A percentile compares a stretch with the other conserved stretches of the same genome.
These are phyloP conservation scores for Gephyroberyx darwinii DNA, from an alignment of 2,797 vertebrate species.

Conservation along the genomic window DNA sequence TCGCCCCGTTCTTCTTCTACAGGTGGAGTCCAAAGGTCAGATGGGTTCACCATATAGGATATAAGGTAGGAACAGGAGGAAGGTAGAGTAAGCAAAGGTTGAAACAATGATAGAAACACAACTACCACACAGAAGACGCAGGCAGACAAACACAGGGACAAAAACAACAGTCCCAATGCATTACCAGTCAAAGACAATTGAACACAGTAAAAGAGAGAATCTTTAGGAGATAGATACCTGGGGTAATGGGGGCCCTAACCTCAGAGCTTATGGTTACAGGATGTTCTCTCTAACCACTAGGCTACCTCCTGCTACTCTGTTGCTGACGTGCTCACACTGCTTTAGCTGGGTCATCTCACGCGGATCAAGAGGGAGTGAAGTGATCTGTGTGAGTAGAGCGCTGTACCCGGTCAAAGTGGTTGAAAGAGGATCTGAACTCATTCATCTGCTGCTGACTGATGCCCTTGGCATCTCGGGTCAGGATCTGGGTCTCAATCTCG, in stretches of 20 bases:
- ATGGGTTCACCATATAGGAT: not conserved
- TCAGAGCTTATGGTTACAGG: not conserved
- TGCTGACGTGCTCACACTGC: too few relatives aligned
- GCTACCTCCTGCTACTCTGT: not conserved
- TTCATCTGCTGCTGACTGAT: constrained; percentile 99
- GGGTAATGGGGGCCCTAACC: not conserved
- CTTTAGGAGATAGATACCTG: constrained; percentile 1
- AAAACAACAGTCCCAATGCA: too few relatives aligned
- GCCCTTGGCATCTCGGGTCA: constrained; percentile 97
- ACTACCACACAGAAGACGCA: too few relatives aligned
- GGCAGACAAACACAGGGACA: too few relatives aligned
- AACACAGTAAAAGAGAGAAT: too few relatives aligned
- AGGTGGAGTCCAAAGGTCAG: constrained; percentile 28
- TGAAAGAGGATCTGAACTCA: constrained; percentile 97
- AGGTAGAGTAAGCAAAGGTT: not conserved
- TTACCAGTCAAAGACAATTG: too few relatives aligned
- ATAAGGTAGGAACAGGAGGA: not conserved
- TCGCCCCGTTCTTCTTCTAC: constrained; percentile 94
- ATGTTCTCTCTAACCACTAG: constrained; percentile 4
- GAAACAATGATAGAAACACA: too few relatives aligned
- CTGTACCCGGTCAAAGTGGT: constrained; percentile 96
- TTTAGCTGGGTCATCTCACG: not conserved
- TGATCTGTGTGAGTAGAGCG: constrained; percentile 12
- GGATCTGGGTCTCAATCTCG: constrained; percentile 97
- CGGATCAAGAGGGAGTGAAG: not conserved